phyloP scores from a whole-genome alignment of 2,113 vertebrate species.

The Sinosuthora webbiana region DNA sequence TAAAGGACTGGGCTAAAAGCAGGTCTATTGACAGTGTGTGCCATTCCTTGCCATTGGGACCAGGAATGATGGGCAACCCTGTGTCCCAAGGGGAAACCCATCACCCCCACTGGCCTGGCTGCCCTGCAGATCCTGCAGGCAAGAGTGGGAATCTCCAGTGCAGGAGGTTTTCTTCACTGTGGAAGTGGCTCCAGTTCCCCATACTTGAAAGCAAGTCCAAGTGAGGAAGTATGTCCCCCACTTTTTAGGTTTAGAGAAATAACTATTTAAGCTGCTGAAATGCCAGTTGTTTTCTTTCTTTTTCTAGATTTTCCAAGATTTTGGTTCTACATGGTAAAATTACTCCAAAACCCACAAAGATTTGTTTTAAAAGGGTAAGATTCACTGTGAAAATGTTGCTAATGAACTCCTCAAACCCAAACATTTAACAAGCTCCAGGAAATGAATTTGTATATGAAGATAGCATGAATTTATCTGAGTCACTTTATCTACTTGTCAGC shows the following conservation, averaged over 20 bases:
- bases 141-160: not conserved
- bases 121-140: not conserved
- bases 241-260: not conserved
- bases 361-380: not conserved
- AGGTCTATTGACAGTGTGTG: rapidly evolving
- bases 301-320: not conserved
- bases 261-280: not conserved
- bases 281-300: not conserved
- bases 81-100: rapidly evolving
- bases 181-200: not conserved
- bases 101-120: not conserved
- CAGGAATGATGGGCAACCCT: not conserved
- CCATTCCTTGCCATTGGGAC: not conserved
- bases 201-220: not conserved
- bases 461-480: not conserved
- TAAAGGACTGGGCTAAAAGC: not conserved
- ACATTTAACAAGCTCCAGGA: not conserved
- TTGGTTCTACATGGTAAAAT: not conserved
- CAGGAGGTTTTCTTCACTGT: not conserved
- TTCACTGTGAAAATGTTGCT: not conserved
- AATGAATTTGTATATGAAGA: not conserved
- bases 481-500: not conserved
- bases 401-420: not conserved
- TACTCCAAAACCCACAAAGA: not conserved
- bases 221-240: not conserved